Base-by-base conservation (phyloP, 2,797 vertebrate species). In the Enteromius afrohamiltoni region DNA sequence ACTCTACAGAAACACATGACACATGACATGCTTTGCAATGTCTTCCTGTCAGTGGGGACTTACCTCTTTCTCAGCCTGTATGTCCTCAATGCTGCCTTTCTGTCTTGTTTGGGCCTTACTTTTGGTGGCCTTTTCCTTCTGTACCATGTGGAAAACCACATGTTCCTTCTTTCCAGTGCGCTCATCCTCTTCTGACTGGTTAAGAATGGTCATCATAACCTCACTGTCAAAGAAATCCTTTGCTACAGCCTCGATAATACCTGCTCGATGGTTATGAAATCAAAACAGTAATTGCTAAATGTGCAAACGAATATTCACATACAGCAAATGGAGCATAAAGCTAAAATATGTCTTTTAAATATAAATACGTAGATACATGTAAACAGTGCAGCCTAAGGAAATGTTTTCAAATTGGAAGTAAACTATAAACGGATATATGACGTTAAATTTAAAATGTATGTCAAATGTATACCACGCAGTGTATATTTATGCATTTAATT, bases 131-230 rank as follows among this genome's bases (percentile, higher is more conserved):
- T 53, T 83, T 13, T 85, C 80, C 34, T 90, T 94, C 85, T 95
- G 92, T 49, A 92, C 86, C 84, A 96, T 89, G 73, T 93, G 89
- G 86, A 96, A 97, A 74, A 94, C 91, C 21, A 95, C 89, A 1
- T 94, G 92, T 17, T 97, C 95, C 85, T 93, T 93, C 88, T 94
- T 93, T 29, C 93, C 94, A 0, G 94, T 95, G n/a, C 89, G 91
- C 58, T 95, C 93, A 4, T 92, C 87, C 79, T 96, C 95, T 85
- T 94, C 89, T 1, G 85, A 91, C 74, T 93, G 88, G 87, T 93
- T 91, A 53, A 96, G 90, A 68, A 96, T 92, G 80, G 87, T 89
- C 92, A 94, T 92, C 70, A 85, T 91, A 74, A 95, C 92, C 40
- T 94, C 85, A 21, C 82, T 91, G 40, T 92, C 79, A 55, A 96